phyloP scores from a whole-genome alignment of 2,797 vertebrate species.

The Tragelaphus oryx region DNA sequence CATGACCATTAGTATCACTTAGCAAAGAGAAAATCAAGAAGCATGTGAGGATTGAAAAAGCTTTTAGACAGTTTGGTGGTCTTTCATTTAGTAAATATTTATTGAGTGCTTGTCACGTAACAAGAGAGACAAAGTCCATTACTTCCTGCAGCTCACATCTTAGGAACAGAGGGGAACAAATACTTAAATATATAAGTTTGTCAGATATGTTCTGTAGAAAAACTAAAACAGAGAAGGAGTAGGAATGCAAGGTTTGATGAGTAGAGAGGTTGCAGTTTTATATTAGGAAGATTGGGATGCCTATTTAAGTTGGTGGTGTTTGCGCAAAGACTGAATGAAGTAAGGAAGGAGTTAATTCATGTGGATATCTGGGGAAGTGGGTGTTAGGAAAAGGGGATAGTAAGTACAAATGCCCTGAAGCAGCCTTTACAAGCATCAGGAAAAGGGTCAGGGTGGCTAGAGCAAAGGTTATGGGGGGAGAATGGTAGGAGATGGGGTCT shows the following conservation, averaged over 20 bases:
- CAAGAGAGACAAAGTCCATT: neutral
- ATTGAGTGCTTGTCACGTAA: neutral
- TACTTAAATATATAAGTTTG: neutral
- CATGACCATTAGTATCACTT: neutral
- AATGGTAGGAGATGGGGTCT: neutral
- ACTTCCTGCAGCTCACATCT: neutral
- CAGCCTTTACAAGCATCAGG: neutral
- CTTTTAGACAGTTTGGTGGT: neutral
- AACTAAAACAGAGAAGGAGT: neutral
- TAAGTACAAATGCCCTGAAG: neutral
- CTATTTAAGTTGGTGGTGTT: neutral
- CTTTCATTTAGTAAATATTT: neutral
- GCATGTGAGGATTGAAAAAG: neutral
- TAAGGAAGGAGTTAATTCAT: neutral
- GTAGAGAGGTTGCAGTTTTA: neutral
- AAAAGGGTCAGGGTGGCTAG: neutral
- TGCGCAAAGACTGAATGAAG: constrained; percentile 8
- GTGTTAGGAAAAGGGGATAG: neutral
- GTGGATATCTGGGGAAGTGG: neutral
- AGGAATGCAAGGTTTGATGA: neutral
- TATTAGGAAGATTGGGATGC: neutral
- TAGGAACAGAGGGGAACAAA: neutral
- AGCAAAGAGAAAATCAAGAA: neutral
- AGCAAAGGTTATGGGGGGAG: neutral
- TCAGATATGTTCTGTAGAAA: neutral